Evolutionary conservation across 2,888 invertebrate genomes (phyloP).

Genomic region (Xestia rhomboidea): DNA sequence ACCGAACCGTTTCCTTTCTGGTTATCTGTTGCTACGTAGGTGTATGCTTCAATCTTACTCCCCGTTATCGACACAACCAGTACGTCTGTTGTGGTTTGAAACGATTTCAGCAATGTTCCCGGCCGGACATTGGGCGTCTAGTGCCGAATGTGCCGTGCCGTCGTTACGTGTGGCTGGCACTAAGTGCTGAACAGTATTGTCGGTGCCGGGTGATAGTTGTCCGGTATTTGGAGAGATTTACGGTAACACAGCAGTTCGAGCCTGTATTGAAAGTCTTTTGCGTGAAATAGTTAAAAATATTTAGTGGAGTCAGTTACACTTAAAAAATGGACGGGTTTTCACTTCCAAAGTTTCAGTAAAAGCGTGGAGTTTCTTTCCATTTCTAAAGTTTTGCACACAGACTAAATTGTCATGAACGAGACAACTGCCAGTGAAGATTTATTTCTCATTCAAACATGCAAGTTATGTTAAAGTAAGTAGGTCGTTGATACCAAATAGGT

Average conservation of each 20-base stretch:
- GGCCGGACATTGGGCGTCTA: slow-evolving; percentile 40
- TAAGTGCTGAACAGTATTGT: slow-evolving; percentile 36
- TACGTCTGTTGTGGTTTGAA: slow-evolving; percentile 37
- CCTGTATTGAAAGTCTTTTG: not conserved
- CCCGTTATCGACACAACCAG: slow-evolving; percentile 33
- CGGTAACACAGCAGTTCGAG: not conserved
- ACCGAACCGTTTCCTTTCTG: not conserved
- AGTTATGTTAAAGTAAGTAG: not conserved
- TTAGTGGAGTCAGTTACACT: too few species aligned
- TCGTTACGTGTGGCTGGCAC: slow-evolving; percentile 42
- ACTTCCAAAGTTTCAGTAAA: not conserved
- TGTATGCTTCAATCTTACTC: not conserved
- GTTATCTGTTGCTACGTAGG: not conserved
- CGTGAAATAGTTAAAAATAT: slow-evolving; percentile 2
- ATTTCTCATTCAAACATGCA: not conserved
- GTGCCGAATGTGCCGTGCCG: slow-evolving; percentile 36
- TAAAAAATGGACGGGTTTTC: not conserved
- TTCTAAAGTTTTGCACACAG: not conserved
- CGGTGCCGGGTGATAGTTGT: slow-evolving; percentile 16
- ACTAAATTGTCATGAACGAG: not conserved
- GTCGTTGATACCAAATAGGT: not conserved
- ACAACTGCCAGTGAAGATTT: not conserved
- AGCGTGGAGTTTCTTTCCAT: not conserved
- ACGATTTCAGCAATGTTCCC: slow-evolving; percentile 45
- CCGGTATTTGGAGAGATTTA: slow-evolving; percentile 23